Percentiles rank a stretch among this genome's conserved stretches.
Evolutionary conservation across 1,140 invertebrate genomes (phyloP).

Genomic region (Diachasmimorpha longicaudata): DNA sequence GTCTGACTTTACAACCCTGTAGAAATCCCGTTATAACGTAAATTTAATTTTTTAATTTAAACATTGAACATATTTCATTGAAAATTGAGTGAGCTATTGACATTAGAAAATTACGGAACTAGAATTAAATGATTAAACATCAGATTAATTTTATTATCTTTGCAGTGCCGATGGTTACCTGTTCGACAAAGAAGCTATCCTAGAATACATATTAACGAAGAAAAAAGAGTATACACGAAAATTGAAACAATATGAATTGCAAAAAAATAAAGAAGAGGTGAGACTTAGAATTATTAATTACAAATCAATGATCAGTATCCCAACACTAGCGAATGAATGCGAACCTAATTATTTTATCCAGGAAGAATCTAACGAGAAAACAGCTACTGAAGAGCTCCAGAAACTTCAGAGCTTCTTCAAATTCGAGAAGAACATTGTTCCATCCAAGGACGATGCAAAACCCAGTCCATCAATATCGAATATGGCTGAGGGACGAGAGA

Average conservation of each 20-base stretch:
- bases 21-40: conserved; percentile 86
- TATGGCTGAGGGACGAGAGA: conserved; percentile 72
- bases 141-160: not conserved
- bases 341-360: conserved; percentile 32
- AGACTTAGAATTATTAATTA: not conserved
- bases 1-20: conserved; percentile 94
- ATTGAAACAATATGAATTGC: conserved; percentile 92
- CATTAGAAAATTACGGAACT: no score
- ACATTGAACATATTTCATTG: conserved; percentile 21
- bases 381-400: conserved; percentile 73
- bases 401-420: conserved; percentile 80
- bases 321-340: no score
- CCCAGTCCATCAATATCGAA: conserved; percentile 73
- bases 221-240: conserved; percentile 91
- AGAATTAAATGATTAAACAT: no score
- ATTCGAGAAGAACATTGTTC: conserved; percentile 74
- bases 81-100: not conserved
- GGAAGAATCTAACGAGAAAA: conserved; percentile 69
- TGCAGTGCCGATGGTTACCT: conserved; percentile 90
- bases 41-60: conserved; percentile 36
- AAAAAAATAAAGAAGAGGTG: conserved; percentile 77
- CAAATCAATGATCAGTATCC: no score
- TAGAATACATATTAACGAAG: conserved; percentile 95
- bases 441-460: conserved; percentile 33
- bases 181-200: conserved; percentile 96